Conservation (phyloP, 1,140 invertebrate genomes). For the Trypoxylus dichotomus region DNA sequence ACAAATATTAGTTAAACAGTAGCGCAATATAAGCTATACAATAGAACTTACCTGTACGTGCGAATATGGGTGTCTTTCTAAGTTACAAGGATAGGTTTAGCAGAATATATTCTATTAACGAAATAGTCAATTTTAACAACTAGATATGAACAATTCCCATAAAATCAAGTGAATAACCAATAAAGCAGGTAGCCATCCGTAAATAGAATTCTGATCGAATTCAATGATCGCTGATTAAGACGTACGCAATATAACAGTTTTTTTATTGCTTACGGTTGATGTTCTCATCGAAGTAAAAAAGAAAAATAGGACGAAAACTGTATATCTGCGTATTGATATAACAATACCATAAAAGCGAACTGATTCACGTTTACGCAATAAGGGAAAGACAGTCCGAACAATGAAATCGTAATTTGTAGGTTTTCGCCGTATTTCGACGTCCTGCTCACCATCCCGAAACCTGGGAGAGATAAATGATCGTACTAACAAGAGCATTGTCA, state of each 20-base stretch:
- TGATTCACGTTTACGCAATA: slow-evolving; percentile 17
- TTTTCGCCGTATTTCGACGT: slow-evolving; percentile 9
- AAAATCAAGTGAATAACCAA: not conserved
- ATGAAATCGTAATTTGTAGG: slow-evolving; percentile 35
- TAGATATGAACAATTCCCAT: too few relatives aligned
- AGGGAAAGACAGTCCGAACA: slow-evolving; percentile 32
- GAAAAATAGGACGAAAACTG: not conserved
- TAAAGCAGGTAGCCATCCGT: not conserved
- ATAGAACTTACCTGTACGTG: too few relatives aligned
- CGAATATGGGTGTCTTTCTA: too few relatives aligned
- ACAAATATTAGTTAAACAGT: too few relatives aligned
- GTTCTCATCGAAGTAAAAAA: not conserved
- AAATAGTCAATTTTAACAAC: too few relatives aligned
- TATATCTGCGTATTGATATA: not conserved
- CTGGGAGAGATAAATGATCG: slow-evolving; percentile 39
- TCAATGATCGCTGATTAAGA: not conserved
- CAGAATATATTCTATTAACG: too few relatives aligned
- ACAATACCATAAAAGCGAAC: not conserved
- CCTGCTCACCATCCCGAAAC: slow-evolving; percentile 4
- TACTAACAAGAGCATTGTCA: slow-evolving; percentile 42
- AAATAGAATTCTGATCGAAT: not conserved
- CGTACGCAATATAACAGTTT: not conserved
- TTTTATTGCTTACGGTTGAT: not conserved
- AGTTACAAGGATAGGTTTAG: too few relatives aligned
- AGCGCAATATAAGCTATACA: too few relatives aligned